phyloP scores from a whole-genome alignment of 2,113 vertebrate genomes.

The Desmodus rotundus region DNA sequence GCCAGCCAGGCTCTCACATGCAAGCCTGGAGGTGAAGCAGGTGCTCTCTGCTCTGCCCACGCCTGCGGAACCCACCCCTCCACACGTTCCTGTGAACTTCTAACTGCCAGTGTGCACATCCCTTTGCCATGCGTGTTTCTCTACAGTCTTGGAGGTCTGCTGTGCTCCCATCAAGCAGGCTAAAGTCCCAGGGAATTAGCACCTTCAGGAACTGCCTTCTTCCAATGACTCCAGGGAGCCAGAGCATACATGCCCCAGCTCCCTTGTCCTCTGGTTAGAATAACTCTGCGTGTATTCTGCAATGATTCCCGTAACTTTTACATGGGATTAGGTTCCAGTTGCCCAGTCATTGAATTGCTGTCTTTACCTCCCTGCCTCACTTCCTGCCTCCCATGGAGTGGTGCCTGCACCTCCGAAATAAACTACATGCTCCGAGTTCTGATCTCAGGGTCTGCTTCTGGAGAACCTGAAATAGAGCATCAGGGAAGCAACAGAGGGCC shows the following conservation, averaged over 20 bases:
- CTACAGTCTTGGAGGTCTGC: background rate
- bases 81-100: background rate
- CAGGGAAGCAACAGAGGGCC: background rate
- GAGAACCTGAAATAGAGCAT: background rate
- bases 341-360: background rate
- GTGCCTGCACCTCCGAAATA: background rate
- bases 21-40: background rate
- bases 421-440: background rate
- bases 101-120: rapidly evolving
- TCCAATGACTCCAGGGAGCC: background rate
- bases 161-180: background rate
- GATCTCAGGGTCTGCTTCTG: background rate
- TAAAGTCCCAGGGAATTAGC: background rate
- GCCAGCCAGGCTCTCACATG: background rate
- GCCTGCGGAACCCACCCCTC: background rate
- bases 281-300: background rate
- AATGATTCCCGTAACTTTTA: background rate
- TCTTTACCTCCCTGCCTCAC: background rate
- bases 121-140: background rate
- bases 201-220: background rate
- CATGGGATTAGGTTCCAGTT: background rate
- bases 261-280: background rate
- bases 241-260: background rate
- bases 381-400: background rate
- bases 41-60: background rate